These are phyloP conservation scores for zebrafish (Danio rerio) DNA, from an alignment of 2,113 vertebrate genomes.

Conservation along the genomic window DNA sequence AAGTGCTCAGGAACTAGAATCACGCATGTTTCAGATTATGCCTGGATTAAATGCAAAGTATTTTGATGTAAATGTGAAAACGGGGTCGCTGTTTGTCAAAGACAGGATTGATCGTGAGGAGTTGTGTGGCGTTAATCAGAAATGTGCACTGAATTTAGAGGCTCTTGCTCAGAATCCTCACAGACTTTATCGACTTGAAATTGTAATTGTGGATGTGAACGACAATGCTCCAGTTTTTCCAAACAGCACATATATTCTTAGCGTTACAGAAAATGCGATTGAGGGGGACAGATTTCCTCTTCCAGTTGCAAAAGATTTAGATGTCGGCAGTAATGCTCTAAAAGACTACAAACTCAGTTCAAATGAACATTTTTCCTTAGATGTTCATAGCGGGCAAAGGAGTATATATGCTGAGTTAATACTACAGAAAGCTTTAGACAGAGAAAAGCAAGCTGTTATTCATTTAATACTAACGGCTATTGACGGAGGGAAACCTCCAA, in stretches of 20 bases:
- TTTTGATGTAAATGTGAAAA: conserved; percentile 74
- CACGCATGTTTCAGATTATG: conserved; percentile 72
- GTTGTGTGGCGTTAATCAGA: conserved; percentile 66
- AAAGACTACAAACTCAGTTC: conserved; percentile 65
- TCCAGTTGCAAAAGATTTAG: conserved; percentile 65
- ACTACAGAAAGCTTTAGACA: conserved; percentile 69
- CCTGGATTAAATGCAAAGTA: conserved; percentile 66
- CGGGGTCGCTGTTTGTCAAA: conserved; percentile 69
- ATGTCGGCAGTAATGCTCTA: conserved; percentile 67
- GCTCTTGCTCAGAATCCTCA: conserved; percentile 75
- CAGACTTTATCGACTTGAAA: conserved; percentile 68
- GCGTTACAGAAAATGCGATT: conserved; percentile 60
- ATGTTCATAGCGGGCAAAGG: conserved; percentile 67
- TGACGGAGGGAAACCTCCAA: conserved; percentile 68
- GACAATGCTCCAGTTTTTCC: conserved; percentile 70
- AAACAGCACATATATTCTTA: conserved; percentile 44
- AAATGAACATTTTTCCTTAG: conserved; percentile 66
- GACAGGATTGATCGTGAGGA: conserved; percentile 73
- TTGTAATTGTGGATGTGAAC: conserved; percentile 72
- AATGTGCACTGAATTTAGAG: conserved; percentile 72
- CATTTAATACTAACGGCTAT: conserved; percentile 64
- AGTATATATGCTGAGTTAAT: conserved; percentile 71
- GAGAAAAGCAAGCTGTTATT: conserved; percentile 67
- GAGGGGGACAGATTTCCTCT: conserved; percentile 64
- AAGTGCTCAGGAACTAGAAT: conserved; percentile 66